A percentile compares a stretch with the other conserved stretches of the same genome.
Evolutionary conservation across 2,113 vertebrate genomes (phyloP).

Genomic region (Syngnathus typhle): DNA sequence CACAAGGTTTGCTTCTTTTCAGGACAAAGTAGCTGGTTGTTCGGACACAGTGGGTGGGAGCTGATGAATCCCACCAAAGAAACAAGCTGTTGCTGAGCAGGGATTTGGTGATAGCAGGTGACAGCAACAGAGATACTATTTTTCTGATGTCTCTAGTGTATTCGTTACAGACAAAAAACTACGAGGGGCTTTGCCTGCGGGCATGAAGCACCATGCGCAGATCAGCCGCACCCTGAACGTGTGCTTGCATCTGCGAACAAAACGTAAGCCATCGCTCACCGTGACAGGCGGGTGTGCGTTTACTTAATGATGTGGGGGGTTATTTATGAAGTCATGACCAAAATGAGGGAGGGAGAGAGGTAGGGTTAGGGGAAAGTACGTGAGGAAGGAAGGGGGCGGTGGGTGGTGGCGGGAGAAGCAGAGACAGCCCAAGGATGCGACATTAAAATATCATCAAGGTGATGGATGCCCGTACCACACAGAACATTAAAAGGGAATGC

Average conservation of each 20-base stretch:
- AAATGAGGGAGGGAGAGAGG: constrained; percentile 37
- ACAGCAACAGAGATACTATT: not conserved
- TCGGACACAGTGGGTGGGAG: constrained; percentile 14
- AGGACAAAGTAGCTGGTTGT: constrained; percentile 14
- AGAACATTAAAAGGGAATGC: constrained; percentile 50
- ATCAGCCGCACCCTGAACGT: constrained; percentile 15
- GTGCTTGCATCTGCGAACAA: constrained; percentile 5
- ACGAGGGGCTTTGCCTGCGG: constrained; percentile 38
- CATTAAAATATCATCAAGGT: constrained; percentile 71
- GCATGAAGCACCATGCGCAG: constrained; percentile 22
- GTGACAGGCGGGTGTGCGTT: constrained; percentile 61
- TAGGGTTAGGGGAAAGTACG: constrained; percentile 5
- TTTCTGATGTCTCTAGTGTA: not conserved
- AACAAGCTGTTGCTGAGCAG: not conserved
- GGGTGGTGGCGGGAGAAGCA: constrained; percentile 15
- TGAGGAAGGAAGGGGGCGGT: constrained; percentile 35
- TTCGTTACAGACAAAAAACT: constrained; percentile 31
- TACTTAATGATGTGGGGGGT: constrained; percentile 69
- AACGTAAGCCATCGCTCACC: constrained; percentile 55
- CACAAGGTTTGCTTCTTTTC: constrained; percentile 14
- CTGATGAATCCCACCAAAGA: not conserved
- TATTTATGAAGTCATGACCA: constrained; percentile 67
- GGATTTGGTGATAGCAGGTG: not conserved
- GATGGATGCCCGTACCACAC: constrained; percentile 55
- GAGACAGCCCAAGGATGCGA: constrained; percentile 66